Conservation (phyloP, 2,113 vertebrate genomes). For the Reinhardtius hippoglossoides region DNA sequence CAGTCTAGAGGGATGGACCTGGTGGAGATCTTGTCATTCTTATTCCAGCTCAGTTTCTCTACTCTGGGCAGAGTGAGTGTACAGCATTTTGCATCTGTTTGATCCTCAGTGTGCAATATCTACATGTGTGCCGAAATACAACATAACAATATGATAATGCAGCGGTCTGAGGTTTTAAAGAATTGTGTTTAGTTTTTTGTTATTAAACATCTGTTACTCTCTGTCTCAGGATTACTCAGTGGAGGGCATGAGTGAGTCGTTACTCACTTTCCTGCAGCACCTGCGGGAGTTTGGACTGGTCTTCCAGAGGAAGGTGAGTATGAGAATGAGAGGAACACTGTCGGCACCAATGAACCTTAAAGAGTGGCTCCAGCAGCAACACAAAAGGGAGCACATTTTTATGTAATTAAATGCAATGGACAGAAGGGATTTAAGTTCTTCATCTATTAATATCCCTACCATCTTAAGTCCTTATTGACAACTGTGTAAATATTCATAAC, state of each 20-base stretch:
- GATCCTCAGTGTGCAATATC: background rate
- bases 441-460: no score
- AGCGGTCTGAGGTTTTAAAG: no score
- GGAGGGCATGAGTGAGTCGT: constrained; percentile 95
- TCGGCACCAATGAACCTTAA: background rate
- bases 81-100: background rate
- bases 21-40: constrained; percentile 93
- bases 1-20: constrained; percentile 92
- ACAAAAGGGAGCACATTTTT: no score
- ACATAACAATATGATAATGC: background rate
- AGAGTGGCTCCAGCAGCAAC: no score
- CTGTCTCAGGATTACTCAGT: constrained; percentile 90
- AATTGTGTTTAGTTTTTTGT: background rate
- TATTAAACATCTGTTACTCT: background rate
- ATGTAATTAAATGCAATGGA: no score
- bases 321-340: background rate
- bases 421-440: no score
- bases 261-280: constrained; percentile 92
- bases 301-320: constrained; percentile 92
- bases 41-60: constrained; percentile 95
- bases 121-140: background rate
- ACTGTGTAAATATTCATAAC: background rate
- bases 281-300: constrained; percentile 93
- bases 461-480: background rate
- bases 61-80: constrained; percentile 90